Base-by-base conservation (phyloP, 1,140 invertebrate genomes). In the Anoplophora glabripennis region DNA sequence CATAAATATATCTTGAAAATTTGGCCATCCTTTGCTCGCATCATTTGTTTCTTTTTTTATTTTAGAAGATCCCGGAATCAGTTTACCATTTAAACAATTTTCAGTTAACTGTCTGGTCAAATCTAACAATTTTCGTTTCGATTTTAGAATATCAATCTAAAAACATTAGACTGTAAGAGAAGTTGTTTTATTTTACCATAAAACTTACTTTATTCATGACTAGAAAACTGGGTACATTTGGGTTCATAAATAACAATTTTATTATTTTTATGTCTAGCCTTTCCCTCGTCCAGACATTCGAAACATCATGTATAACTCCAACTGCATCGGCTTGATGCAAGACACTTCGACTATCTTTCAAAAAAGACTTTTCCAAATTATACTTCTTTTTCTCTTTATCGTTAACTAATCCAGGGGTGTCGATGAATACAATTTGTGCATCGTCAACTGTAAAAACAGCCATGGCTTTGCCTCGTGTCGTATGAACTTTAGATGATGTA, bases 401-500 rank as follows among this genome's bases (percentile, higher is more conserved):
- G 35, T 82, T 83, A 0, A 92, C 84, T 44, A 94, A 67, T 28
- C 92, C 93, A 28, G 92, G 93, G 4, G 92, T 94, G 69, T 95
- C 93, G 10, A 93, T 77, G 73, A 95, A 92, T 44, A 96, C 82
- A 21, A 98, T 80, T 79, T 98, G 94, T 7, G 88, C 89, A 62
- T 90, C 78, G 11, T 83, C 83, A 57, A 86, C 76, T 44, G 82
- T 88, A 68, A 83, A 84, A 56, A 96, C 83, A 11, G 88, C 91
- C 68, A 83, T 81, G 1, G 85, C 81, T 61, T 87, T 84, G 47
- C 80, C 79, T 59, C 86, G 81, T 1, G 95, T 98, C 10, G 94
- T 97, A 68, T 98, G 94, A 12, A 93, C 87, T 79, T 94, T 96
- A 18, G 80, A 84, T 0, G 94, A 97, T 9, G 89, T 84, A 33